Evolutionary conservation across 2,113 vertebrate species (phyloP).

Genomic region (Limanda limanda): DNA sequence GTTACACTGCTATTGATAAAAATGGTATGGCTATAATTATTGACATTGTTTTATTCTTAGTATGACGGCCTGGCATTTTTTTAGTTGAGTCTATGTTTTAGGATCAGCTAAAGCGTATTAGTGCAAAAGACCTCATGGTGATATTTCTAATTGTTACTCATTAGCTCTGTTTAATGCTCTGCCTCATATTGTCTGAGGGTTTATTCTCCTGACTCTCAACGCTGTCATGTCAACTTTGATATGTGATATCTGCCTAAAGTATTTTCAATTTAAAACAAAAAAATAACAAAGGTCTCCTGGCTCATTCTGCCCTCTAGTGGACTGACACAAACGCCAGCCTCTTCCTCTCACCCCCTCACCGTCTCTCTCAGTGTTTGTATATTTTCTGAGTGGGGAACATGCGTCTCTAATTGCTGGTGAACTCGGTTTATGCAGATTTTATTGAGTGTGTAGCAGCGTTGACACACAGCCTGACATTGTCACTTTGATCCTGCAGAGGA

Average conservation of each 20-base stretch:
- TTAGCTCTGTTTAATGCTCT: too few relatives aligned
- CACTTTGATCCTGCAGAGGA: not conserved
- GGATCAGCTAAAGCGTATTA: too few relatives aligned
- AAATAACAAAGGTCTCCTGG: not conserved
- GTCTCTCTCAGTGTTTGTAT: not conserved
- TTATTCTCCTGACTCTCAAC: not conserved
- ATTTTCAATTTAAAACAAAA: too few relatives aligned
- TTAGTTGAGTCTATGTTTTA: too few relatives aligned
- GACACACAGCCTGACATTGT: not conserved
- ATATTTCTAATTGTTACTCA: too few relatives aligned
- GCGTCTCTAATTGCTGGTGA: not conserved
- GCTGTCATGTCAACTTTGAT: too few relatives aligned
- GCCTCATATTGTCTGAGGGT: not conserved
- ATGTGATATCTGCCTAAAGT: too few relatives aligned
- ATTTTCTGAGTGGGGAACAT: not conserved
- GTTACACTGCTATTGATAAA: too few relatives aligned
- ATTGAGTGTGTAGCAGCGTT: not conserved
- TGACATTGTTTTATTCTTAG: too few relatives aligned
- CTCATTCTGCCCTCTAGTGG: conserved; percentile 66
- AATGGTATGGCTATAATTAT: too few relatives aligned
- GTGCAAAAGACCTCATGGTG: too few relatives aligned
- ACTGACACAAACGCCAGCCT: not conserved
- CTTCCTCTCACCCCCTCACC: not conserved
- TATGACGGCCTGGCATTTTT: too few relatives aligned
- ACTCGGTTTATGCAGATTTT: not conserved